These are phyloP conservation scores for Heliangelus exortis DNA, from an alignment of 2,797 vertebrate genomes.

Conservation along the genomic window DNA sequence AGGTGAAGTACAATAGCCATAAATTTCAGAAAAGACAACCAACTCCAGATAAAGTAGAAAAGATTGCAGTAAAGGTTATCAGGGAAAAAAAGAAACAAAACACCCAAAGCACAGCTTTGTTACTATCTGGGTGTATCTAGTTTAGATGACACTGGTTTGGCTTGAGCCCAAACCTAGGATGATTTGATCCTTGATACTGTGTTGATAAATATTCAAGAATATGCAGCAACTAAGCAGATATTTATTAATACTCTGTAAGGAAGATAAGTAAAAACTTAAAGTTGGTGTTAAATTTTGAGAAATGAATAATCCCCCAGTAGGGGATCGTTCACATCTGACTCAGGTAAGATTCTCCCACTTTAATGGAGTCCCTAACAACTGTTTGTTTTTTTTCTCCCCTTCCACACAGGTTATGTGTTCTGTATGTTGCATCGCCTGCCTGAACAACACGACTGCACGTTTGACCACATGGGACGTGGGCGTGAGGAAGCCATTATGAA, in stretches of 20 bases:
- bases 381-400: background rate
- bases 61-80: background rate
- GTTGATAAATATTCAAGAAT: background rate
- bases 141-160: background rate
- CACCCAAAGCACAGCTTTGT: background rate
- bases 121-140: background rate
- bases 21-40: background rate
- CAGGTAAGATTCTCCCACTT: background rate
- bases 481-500: constrained; percentile 95
- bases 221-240: background rate
- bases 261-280: background rate
- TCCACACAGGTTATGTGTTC: constrained; percentile 88
- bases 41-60: background rate
- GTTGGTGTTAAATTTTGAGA: background rate
- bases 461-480: constrained; percentile 94
- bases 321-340: background rate
- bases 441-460: constrained; percentile 94
- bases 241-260: background rate
- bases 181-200: background rate
- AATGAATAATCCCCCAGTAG: background rate
- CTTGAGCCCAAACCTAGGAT: background rate
- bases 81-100: background rate
- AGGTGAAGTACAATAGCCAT: background rate
- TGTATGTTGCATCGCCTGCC: constrained; percentile 96
- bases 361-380: background rate